Conservation (phyloP, 2,888 invertebrate genomes). For the Ecdyonurus torrentis region DNA sequence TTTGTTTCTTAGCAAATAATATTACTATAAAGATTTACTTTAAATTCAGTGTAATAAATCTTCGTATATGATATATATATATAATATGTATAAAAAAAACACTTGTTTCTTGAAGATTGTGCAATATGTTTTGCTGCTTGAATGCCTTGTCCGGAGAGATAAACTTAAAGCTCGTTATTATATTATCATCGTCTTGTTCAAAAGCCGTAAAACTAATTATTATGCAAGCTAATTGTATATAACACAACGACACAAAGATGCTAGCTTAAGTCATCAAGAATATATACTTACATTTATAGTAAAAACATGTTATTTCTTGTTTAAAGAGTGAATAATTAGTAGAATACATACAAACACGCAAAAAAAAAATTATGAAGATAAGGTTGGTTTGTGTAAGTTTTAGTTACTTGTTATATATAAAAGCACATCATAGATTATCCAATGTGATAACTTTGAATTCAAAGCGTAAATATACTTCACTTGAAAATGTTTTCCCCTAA, state of each 20-base stretch:
- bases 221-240: not conserved
- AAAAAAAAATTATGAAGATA: too few relatives aligned
- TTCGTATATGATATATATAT: too few relatives aligned
- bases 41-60: too few relatives aligned
- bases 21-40: too few relatives aligned
- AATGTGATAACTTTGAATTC: not conserved
- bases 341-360: too few relatives aligned
- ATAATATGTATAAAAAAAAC: too few relatives aligned
- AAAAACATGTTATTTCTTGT: too few relatives aligned
- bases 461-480: not conserved
- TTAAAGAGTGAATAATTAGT: too few relatives aligned
- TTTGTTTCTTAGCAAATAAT: too few relatives aligned
- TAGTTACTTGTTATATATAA: not conserved
- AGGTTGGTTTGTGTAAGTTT: too few relatives aligned
- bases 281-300: not conserved
- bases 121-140: not conserved
- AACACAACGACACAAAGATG: not conserved
- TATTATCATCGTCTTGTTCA: not conserved
- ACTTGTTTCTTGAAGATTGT: not conserved
- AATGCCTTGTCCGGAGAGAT: not conserved
- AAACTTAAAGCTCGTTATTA: not conserved
- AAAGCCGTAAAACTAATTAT: not conserved
- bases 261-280: not conserved
- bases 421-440: not conserved
- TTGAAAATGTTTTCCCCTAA: not conserved